Base-by-base conservation (phyloP, 2,113 vertebrate species). In the Brevimyrus niger region DNA sequence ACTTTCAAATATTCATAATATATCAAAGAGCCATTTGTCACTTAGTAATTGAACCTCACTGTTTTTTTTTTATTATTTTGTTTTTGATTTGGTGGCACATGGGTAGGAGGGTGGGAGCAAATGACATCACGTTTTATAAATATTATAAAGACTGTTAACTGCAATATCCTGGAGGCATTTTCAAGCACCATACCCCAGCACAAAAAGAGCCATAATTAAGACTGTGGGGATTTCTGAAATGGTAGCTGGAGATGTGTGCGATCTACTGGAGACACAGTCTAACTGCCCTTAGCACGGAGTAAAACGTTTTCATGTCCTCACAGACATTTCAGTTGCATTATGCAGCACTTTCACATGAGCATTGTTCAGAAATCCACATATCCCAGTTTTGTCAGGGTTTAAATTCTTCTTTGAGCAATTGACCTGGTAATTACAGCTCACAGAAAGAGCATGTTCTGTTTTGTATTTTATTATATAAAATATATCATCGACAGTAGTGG, bases 111-210 rank as follows among this genome's bases (percentile, higher is more conserved):
- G n/a, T 13, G 35, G 31, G 35, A 7, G 73, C 13, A 80, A 80
- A 80, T 80, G 15, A 80, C 73, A 38, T 42, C 31, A 80, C 5
- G 73, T 80, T 80, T 80, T 80, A 35, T 80, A 80, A 80, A 80
- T 85, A 48, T 46, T 50, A 47, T 48, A 27, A 50, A 86, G 83
- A 86, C 83, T 86, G 83, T 86, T 86, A 86, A 86, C 83, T 86
- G 83, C 83, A 86, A 86, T 86, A 86, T 86, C 42, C 7, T 50
- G 83, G 47, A 86, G n/a, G 23, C 44, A 47, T 47, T 27, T 85
- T 47, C 82, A 48, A 47, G 42, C 19, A 47, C 9, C 21, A 5
- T 1, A 47, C 44, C 42, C 82, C 44, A 27, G 47, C 44, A 50
- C 47, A 50, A 86, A 84, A 50, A 50, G 44, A 86, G 47, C 83